Conservation (phyloP, 2,888 invertebrate species). For the Apamea monoglypha region DNA sequence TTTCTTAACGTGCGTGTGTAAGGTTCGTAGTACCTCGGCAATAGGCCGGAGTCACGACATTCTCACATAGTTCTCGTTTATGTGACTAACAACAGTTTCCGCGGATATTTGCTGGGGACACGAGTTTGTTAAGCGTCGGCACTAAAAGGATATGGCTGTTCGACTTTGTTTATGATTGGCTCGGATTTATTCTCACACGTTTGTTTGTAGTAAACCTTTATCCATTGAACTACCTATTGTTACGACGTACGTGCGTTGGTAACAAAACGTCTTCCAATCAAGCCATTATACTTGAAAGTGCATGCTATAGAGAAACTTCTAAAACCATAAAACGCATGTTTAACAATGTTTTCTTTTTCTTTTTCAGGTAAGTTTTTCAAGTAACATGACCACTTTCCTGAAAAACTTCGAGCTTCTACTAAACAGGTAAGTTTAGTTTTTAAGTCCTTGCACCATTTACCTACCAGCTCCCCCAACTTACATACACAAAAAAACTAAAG, state of each 20-base stretch:
- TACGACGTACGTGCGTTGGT: neutral
- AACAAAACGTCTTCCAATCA: neutral
- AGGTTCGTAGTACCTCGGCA: constrained; percentile 15
- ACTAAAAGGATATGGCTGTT: constrained; percentile 49
- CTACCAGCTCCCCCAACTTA: neutral
- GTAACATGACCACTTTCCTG: neutral
- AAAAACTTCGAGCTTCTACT: neutral
- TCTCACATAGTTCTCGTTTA: constrained; percentile 60
- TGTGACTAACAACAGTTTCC: constrained; percentile 39
- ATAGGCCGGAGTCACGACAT: constrained; percentile 60
- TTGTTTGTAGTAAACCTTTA: constrained; percentile 25
- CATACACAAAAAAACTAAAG: constrained; percentile 18
- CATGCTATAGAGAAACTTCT: neutral
- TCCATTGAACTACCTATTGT: constrained; percentile 3
- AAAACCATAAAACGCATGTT: neutral
- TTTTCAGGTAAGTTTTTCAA: constrained; percentile 49
- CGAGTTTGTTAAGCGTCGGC: constrained; percentile 44
- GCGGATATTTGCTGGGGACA: constrained; percentile 53
- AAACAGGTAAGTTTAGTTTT: constrained; percentile 31
- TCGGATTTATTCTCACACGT: constrained; percentile 21
- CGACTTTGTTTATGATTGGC: constrained; percentile 50
- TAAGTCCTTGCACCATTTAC: neutral
- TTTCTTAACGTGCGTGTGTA: constrained; percentile 56
- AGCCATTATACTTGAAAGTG: neutral
- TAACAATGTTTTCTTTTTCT: neutral